Conservation (phyloP, 2,888 invertebrate species). For the Druceiella hillmani region DNA sequence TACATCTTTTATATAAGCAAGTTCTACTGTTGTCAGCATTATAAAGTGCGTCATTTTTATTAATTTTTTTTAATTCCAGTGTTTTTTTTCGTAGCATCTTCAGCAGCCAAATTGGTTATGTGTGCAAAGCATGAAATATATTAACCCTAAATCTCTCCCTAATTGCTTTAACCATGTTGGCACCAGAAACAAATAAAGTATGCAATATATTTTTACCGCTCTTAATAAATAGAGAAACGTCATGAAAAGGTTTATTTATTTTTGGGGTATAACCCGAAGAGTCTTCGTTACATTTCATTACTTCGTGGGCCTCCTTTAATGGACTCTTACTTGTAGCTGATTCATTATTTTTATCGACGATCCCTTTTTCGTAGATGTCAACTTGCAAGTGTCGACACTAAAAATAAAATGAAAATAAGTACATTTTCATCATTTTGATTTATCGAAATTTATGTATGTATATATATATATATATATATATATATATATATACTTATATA, state of each 20-base stretch:
- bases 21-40: constrained; percentile 12
- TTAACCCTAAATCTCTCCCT: background rate
- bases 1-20: constrained; percentile 4
- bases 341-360: no score
- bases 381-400: no score
- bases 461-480: no score
- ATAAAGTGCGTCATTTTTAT: constrained; percentile 9
- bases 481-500: no score
- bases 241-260: constrained; percentile 6
- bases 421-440: no score
- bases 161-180: no score
- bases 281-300: no score
- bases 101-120: background rate
- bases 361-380: no score
- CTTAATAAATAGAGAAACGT: constrained; percentile 5
- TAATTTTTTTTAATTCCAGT: constrained; percentile 2
- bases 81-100: background rate
- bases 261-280: constrained; percentile 5
- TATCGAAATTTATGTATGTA: no score
- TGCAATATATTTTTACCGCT: constrained; percentile 4
- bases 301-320: no score
- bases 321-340: no score
- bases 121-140: constrained; percentile 3
- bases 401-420: no score
- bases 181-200: constrained; percentile 3